phyloP scores from a whole-genome alignment of 2,797 vertebrate genomes.

The Pristis pectinata region DNA sequence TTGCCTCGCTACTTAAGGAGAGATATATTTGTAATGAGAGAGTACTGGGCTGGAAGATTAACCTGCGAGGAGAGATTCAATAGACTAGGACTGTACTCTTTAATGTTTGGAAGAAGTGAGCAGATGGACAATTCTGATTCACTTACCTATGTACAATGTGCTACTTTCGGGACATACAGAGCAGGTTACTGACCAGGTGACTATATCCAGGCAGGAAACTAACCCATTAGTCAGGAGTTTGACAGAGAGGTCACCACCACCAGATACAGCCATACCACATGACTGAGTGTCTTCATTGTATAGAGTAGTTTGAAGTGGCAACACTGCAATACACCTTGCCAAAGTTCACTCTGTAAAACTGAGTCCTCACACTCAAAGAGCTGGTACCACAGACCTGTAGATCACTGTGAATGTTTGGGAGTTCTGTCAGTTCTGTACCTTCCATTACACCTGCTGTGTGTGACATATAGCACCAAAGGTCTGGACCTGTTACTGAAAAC shows the following conservation, averaged over 20 bases:
- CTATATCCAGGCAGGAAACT: not conserved
- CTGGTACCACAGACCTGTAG: not conserved
- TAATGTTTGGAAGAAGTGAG: too few relatives aligned
- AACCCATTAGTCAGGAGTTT: not conserved
- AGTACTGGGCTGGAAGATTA: too few relatives aligned
- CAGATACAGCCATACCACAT: not conserved
- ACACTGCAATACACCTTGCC: not conserved
- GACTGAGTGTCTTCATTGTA: not conserved
- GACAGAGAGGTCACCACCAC: not conserved
- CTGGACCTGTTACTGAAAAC: not conserved
- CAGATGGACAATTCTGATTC: not conserved
- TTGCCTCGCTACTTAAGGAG: too few relatives aligned
- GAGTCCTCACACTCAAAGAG: not conserved
- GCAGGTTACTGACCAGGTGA: not conserved
- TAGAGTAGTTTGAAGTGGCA: constrained; percentile 2
- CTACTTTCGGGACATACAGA: not conserved
- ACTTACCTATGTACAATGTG: not conserved
- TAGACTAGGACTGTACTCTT: too few relatives aligned
- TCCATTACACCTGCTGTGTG: not conserved
- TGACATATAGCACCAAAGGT: not conserved
- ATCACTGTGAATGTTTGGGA: not conserved
- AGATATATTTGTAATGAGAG: too few relatives aligned
- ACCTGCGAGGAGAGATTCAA: too few relatives aligned
- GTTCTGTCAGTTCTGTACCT: not conserved
- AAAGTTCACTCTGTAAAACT: not conserved